Base-by-base conservation (phyloP, 2,113 vertebrate species). In the Antidorcas marsupialis region DNA sequence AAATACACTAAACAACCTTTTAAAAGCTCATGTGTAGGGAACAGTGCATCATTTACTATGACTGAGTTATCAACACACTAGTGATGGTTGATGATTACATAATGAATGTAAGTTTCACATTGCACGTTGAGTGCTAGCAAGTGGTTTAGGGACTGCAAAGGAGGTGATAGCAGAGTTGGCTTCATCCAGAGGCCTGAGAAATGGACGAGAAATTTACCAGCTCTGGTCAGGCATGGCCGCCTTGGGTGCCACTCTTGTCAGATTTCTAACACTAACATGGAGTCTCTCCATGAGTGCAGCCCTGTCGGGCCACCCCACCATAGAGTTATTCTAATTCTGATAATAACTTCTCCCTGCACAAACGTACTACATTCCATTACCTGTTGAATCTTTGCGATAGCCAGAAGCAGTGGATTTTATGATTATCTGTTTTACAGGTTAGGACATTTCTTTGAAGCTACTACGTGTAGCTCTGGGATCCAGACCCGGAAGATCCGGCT, bases 241-340 rank as follows among this genome's bases (percentile, higher is more conserved):
- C 21, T 2, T 33, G 23, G 30, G 15, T n/a, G 27, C 19, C 13
- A 6, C 71, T n/a, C 25, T 9, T 3, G 13, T 33, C 53, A 74
- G 59, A 30, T 93, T 74, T 74, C 52, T 60, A 74, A 74, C 27
- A 15, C 79, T 47, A 3, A 4, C 19, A 74, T 14, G 45, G 86
- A 55, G 28, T 59, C 64, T 52, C 12, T 79, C 33, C 2, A 0
- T 19, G 55, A 27, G 30, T 2, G 7, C 30, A 39, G 76, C 13
- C 60, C 64, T 78, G 30, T 57, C 33, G 12, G 27, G 33, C 25
- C 10, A 55, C 36, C 67, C 67, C n/a, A 39, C 10, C 67, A 21
- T 6, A 43, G 83, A 55, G 47, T 45, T 36, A n/a, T 5, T 84
- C 52, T 88, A 16, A 14, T 47, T 85, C 47, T 43, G 84, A 43